Evolutionary conservation across 1,140 invertebrate genomes (phyloP).

Genomic region (Leptonema lineaticorne): DNA sequence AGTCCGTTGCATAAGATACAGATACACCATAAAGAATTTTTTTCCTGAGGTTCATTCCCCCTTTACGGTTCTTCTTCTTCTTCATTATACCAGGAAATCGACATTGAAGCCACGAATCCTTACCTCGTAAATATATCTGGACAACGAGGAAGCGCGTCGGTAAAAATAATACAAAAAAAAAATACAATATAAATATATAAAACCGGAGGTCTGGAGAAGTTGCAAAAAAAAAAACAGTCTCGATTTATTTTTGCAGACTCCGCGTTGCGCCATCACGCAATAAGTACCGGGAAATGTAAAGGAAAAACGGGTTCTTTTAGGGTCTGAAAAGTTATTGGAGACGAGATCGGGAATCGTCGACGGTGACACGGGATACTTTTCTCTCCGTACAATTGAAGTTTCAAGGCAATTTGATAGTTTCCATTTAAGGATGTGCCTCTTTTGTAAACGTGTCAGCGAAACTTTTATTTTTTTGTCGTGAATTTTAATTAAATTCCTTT

Average conservation of each 20-base stretch:
- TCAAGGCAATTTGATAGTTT: slow-evolving; percentile 4
- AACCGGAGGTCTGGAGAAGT: too few species aligned
- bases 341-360: neutral
- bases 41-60: slow-evolving; percentile 23
- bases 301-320: neutral
- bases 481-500: too few species aligned
- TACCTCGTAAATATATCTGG: slow-evolving; percentile 5
- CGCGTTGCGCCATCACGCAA: neutral
- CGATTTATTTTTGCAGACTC: neutral
- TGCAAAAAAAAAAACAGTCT: neutral
- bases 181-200: too few species aligned
- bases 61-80: neutral
- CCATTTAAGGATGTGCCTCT: neutral
- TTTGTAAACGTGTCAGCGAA: neutral
- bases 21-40: slow-evolving; percentile 14
- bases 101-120: neutral
- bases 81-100: neutral
- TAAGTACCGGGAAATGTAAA: neutral
- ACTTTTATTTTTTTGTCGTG: neutral
- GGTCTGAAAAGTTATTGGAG: neutral
- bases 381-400: neutral
- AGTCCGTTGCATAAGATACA: slow-evolving; percentile 17
- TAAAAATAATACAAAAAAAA: slow-evolving; percentile 15
- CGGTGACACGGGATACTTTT: neutral
- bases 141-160: slow-evolving; percentile 9